Percentiles rank a stretch among this genome's conserved stretches.
These are phyloP conservation scores for Hypsopygia costalis DNA, from an alignment of 2,888 invertebrate species.

Conservation along the genomic window DNA sequence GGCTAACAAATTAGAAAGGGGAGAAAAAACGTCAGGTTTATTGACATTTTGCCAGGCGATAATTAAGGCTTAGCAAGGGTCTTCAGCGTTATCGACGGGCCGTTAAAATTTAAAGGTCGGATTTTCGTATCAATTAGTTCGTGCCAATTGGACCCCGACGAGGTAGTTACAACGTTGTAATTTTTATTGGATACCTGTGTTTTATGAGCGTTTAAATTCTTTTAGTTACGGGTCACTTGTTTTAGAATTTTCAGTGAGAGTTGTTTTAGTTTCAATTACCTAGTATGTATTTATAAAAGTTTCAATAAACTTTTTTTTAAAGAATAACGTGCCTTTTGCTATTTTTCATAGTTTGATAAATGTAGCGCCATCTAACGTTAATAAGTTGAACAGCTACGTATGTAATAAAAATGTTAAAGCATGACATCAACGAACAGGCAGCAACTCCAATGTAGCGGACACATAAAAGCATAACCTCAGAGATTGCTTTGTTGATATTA, in stretches of 20 bases:
- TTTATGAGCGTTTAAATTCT: slow-evolving; percentile 25
- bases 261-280: no score
- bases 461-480: no score
- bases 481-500: no score
- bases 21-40: slow-evolving; percentile 72
- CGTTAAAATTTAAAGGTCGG: slow-evolving; percentile 59
- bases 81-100: slow-evolving; percentile 54
- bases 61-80: slow-evolving; percentile 69
- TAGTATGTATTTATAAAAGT: no score
- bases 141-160: slow-evolving; percentile 36
- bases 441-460: no score
- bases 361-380: no score
- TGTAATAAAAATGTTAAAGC: no score
- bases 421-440: no score
- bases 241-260: slow-evolving; percentile 4
- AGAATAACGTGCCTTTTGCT: no score
- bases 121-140: slow-evolving; percentile 57
- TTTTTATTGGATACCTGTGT: slow-evolving; percentile 28
- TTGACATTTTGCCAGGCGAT: slow-evolving; percentile 72
- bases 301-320: no score
- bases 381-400: no score
- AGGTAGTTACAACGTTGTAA: slow-evolving; percentile 29
- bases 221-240: slow-evolving; percentile 12
- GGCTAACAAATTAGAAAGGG: slow-evolving; percentile 74
- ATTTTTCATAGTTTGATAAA: no score